Percentiles rank a stretch among this genome's conserved stretches.
phyloP scores from a whole-genome alignment of 2,113 vertebrate species.

The Gavia stellata region DNA sequence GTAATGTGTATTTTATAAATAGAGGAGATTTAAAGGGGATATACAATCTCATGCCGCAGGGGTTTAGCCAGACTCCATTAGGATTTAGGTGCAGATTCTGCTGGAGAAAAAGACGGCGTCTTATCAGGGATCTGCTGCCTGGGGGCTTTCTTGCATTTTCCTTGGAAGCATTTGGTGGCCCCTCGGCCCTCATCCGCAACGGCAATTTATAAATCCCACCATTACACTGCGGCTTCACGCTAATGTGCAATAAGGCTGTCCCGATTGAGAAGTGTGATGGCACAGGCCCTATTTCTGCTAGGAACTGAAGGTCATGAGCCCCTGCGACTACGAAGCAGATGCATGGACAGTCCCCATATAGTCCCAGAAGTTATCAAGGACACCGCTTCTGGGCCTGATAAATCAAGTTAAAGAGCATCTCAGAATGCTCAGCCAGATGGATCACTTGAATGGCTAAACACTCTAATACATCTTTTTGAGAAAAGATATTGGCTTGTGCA shows the following conservation, averaged over 20 bases:
- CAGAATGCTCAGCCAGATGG: conserved; percentile 62
- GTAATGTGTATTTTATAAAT: neutral
- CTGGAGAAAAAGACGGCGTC: neutral
- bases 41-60: neutral
- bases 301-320: conserved; percentile 34
- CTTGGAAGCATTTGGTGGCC: neutral
- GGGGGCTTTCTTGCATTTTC: neutral
- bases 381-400: conserved; percentile 52
- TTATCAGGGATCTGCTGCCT: neutral
- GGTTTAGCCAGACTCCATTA: conserved; percentile 8
- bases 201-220: neutral
- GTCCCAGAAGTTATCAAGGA: conserved; percentile 53
- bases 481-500: conserved; percentile 69
- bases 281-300: neutral
- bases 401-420: conserved; percentile 68
- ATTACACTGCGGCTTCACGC: neutral
- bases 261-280: neutral
- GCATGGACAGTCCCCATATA: neutral
- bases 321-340: neutral
- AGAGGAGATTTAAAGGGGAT: neutral
- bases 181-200: neutral
- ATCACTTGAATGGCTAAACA: conserved; percentile 73
- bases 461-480: conserved; percentile 69
- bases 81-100: neutral
- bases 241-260: neutral